A percentile compares a stretch with the other conserved stretches of the same genome.
phyloP scores from a whole-genome alignment of 2,113 vertebrate species.

The Bos indicus region DNA sequence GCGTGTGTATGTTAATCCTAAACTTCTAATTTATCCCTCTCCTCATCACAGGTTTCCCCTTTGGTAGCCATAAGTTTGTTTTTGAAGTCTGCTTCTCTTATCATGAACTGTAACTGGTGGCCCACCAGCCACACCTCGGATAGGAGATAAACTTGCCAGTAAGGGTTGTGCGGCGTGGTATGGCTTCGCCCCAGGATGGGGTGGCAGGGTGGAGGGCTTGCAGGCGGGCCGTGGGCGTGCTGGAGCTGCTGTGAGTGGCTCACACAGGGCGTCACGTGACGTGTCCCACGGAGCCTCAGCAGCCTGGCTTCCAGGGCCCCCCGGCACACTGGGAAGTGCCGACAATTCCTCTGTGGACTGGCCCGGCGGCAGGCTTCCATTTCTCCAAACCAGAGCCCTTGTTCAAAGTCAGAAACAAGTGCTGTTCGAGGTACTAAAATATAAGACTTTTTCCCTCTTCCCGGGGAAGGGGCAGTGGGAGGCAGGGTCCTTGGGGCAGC shows the following conservation, averaged over 20 bases:
- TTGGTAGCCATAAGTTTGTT: not conserved
- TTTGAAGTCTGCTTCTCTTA: not conserved
- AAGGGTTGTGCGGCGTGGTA: accelerated
- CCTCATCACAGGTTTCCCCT: not conserved
- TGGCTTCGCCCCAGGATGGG: accelerated
- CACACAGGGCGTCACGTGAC: accelerated
- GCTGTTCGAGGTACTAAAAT: not conserved
- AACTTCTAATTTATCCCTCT: not conserved
- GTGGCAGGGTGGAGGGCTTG: accelerated
- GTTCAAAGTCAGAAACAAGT: not conserved
- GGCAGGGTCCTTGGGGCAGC: accelerated
- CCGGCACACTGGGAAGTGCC: accelerated
- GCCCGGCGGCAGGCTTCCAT: accelerated
- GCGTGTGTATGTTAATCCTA: not conserved
- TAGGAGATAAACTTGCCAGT: accelerated
- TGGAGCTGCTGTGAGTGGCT: not conserved
- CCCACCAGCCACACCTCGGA: accelerated
- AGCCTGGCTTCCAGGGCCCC: not conserved
- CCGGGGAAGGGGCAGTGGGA: not conserved
- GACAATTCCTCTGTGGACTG: too few relatives aligned
- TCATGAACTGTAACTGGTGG: accelerated
- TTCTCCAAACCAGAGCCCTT: not conserved
- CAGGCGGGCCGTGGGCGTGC: not conserved
- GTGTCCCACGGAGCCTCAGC: not conserved
- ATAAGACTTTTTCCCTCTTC: accelerated